These are phyloP conservation scores for Odontocerum albicorne DNA, from an alignment of 2,888 invertebrate genomes.

Conservation along the genomic window DNA sequence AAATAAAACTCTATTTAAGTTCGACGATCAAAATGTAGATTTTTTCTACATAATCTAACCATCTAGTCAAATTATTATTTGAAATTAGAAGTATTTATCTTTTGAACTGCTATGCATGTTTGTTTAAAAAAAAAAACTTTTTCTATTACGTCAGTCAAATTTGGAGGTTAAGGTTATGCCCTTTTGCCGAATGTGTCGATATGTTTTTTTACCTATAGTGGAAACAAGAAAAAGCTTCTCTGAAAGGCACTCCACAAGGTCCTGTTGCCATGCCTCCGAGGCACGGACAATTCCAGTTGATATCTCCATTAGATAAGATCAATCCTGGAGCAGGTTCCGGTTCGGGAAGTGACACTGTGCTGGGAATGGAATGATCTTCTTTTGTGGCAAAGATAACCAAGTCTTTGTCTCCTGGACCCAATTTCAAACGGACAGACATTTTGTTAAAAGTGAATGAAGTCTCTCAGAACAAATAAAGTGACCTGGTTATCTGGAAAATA, in stretches of 20 bases:
- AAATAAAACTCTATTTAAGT: too few relatives aligned
- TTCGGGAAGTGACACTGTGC: slow-evolving; percentile 68
- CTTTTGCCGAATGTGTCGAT: not conserved
- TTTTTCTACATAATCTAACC: too few relatives aligned
- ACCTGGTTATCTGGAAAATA: too few relatives aligned
- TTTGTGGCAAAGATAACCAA: slow-evolving; percentile 79
- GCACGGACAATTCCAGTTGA: slow-evolving; percentile 98
- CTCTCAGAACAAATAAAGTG: too few relatives aligned
- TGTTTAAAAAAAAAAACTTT: too few relatives aligned
- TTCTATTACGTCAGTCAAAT: too few relatives aligned
- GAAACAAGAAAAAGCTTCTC: slow-evolving; percentile 94
- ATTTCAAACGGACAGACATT: slow-evolving; percentile 53
- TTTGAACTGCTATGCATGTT: too few relatives aligned
- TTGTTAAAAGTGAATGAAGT: too few relatives aligned
- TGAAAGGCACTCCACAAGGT: slow-evolving; percentile 90
- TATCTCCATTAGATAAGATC: slow-evolving; percentile 80
- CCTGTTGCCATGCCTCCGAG: slow-evolving; percentile 97
- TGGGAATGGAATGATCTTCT: slow-evolving; percentile 76
- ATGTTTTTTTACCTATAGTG: slow-evolving; percentile 67
- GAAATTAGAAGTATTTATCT: too few relatives aligned
- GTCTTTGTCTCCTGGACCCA: slow-evolving; percentile 69
- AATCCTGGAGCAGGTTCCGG: slow-evolving; percentile 78
- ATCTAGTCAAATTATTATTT: too few relatives aligned
- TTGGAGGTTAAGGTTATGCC: not conserved
- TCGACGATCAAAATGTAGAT: too few relatives aligned